These are phyloP conservation scores for Orientallactaga sibirica DNA, from an alignment of 2,797 vertebrate genomes.

Conservation along the genomic window DNA sequence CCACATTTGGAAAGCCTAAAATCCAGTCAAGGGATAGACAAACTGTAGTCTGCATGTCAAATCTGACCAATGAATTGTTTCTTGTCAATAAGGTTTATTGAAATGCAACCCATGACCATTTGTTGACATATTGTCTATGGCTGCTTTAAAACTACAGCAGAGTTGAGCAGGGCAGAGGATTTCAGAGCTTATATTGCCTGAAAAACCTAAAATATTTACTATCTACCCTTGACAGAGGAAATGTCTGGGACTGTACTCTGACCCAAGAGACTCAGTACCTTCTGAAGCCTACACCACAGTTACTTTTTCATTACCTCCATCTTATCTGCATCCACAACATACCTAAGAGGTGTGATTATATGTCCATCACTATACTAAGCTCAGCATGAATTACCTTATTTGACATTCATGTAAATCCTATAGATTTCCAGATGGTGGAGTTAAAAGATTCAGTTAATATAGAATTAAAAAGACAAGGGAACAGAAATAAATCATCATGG, in stretches of 20 bases:
- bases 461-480: not conserved
- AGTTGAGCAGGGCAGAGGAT: not conserved
- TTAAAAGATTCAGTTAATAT: not conserved
- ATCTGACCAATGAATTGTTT: not conserved
- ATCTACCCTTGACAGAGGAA: not conserved
- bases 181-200: not conserved
- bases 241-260: not conserved
- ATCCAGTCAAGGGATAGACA: not conserved
- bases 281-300: not conserved
- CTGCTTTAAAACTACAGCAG: not conserved
- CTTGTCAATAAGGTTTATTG: constrained; percentile 56
- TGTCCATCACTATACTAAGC: not conserved
- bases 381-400: not conserved
- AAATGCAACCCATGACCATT: not conserved
- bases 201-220: constrained; percentile 23
- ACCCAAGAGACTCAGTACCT: not conserved
- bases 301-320: not conserved
- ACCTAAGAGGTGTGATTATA: not conserved
- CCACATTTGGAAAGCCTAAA: not conserved
- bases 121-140: not conserved
- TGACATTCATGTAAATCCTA: not conserved
- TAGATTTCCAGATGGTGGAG: not conserved
- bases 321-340: not conserved
- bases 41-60: not conserved
- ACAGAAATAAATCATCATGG: not conserved